Base-by-base conservation (phyloP, 2,888 invertebrate genomes). In the Plagodis dolabraria region DNA sequence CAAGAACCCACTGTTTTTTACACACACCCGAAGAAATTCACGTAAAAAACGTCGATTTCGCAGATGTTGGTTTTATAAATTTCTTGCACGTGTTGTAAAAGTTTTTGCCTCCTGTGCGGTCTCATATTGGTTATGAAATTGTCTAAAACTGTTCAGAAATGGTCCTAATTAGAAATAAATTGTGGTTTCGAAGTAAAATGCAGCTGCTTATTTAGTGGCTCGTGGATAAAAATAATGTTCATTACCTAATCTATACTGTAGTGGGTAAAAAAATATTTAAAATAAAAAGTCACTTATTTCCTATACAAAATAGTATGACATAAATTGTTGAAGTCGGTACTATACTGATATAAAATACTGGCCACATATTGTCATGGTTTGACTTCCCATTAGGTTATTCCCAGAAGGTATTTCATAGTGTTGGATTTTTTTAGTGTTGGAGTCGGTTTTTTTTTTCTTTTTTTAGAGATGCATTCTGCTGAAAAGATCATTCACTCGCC, bases 1-100 rank as follows among this genome's bases (percentile, higher is more conserved):
- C 60, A 33, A 11, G 72, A 73, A 68, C 79, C 83, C 76, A 61
- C 68, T 58, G 59, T 70, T 84, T 89, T 91, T 90, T 86, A 81
- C 79, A 54, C 53, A 63, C 74, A 73, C 72, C 80, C 66, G 86
- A 87, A 89, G 86, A 90, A 88, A 86, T 86, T 83, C 69, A 63
- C 53, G 68, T 81, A 86, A 91, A 91, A 86, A 89, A 83, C 63
- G 70, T 72, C 82, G 86, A 89, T 89, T 91, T 92, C 80, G 92
- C 91, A 92, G 92, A 92, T 92, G 92, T 91, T 89, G 84, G 83
- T 88, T 89, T 87, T 88, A 87, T 88, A 86, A 88, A 89, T 87
- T 87, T 89, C 88, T 86, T 90, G 88, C 90, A 92, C 91, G 91
- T 92, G 92, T 87, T 72, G 22, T 5, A 9, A 57, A 65, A 50